A percentile compares a stretch with the other conserved stretches of the same genome.
phyloP scores from a whole-genome alignment of 2,113 vertebrate species.

The Desmodus rotundus region DNA sequence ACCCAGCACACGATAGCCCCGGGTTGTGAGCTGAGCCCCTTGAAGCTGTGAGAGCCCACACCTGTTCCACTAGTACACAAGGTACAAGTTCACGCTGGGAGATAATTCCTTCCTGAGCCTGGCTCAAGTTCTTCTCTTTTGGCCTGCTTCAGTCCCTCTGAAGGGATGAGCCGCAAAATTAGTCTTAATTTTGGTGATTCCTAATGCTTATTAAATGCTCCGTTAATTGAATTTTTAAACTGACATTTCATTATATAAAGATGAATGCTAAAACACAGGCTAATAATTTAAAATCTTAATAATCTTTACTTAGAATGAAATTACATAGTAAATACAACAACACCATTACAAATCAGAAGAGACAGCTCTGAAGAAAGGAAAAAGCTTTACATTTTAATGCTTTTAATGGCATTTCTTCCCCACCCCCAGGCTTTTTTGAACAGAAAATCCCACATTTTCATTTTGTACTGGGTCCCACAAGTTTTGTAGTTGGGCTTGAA shows the following conservation, averaged over 20 bases:
- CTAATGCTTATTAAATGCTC: not conserved
- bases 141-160: not conserved
- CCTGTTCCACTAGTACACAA: not conserved
- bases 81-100: not conserved
- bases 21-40: too few relatives aligned
- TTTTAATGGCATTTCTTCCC: not conserved
- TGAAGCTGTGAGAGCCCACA: not conserved
- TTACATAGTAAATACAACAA: slow-evolving; percentile 16
- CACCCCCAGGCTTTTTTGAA: not conserved
- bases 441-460: not conserved
- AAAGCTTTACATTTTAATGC: not conserved
- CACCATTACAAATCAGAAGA: not conserved
- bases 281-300: slow-evolving; percentile 12
- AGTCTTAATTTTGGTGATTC: not conserved
- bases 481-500: not conserved
- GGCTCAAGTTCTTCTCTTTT: not conserved
- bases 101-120: not conserved
- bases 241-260: not conserved
- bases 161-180: not conserved
- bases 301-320: slow-evolving; percentile 24
- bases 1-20: not conserved
- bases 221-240: slow-evolving; percentile 34
- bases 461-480: not conserved
- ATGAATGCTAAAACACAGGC: not conserved
- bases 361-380: not conserved